Evolutionary conservation across 2,888 invertebrate genomes (phyloP).

Genomic region (Bedellia somnulentella): DNA sequence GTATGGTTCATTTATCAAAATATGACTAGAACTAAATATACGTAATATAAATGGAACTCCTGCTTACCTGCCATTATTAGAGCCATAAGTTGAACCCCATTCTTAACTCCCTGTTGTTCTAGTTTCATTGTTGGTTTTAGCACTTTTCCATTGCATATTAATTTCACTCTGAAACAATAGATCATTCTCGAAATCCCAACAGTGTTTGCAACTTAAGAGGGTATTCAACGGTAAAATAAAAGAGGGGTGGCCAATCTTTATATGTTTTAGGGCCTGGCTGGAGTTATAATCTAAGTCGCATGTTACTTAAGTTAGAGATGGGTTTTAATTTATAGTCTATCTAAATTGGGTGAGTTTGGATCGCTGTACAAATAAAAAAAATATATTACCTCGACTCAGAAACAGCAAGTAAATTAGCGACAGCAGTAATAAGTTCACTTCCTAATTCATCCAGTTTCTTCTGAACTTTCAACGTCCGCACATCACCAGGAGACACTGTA

Average conservation of each 20-base stretch:
- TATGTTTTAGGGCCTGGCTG: no score
- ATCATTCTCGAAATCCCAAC: no score
- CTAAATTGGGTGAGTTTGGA: no score
- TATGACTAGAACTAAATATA: no score
- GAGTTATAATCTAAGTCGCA: no score
- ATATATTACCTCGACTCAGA: conserved; percentile 38
- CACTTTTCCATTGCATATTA: conserved; percentile 69
- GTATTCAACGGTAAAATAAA: no score
- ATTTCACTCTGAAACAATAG: conserved; percentile 64
- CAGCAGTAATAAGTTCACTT: conserved; percentile 51
- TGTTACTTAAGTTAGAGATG: no score
- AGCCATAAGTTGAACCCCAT: conserved; percentile 70
- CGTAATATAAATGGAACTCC: conserved; percentile 9
- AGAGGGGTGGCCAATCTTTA: no score
- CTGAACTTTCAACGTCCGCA: conserved; percentile 54
- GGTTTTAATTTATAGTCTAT: no score
- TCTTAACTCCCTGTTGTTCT: conserved; percentile 64
- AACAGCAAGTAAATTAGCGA: conserved; percentile 50
- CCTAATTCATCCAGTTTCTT: conserved; percentile 55
- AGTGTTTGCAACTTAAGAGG: no score
- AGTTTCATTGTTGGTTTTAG: conserved; percentile 53
- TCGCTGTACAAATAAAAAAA: no score
- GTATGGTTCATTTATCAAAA: no score
- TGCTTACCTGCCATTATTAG: conserved; percentile 54
- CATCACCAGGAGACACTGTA: conserved; percentile 51